phyloP scores from a whole-genome alignment of 2,888 invertebrate species.

The Orgyia antiqua region DNA sequence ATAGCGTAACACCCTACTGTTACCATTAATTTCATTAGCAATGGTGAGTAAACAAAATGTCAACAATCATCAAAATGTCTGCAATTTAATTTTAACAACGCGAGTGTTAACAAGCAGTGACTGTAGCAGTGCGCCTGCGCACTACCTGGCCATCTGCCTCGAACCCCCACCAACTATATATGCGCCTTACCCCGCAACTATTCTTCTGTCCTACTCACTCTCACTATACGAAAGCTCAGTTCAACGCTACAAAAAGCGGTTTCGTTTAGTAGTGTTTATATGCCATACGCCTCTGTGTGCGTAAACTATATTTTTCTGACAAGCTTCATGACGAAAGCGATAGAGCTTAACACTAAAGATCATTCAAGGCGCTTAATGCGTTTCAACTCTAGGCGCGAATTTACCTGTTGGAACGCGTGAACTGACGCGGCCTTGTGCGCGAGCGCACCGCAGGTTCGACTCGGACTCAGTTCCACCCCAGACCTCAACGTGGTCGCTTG shows the following conservation, averaged over 20 bases:
- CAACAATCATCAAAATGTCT: constrained; percentile 50
- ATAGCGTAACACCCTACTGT: too few relatives aligned
- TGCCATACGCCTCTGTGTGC: constrained; percentile 49
- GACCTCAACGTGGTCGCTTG: constrained; percentile 66
- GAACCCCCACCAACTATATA: constrained; percentile 57
- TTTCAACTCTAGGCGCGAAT: constrained; percentile 50
- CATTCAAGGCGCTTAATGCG: constrained; percentile 51
- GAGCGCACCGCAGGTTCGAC: constrained; percentile 75
- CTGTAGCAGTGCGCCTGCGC: constrained; percentile 62
- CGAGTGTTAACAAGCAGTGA: constrained; percentile 71
- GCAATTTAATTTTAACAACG: constrained; percentile 61
- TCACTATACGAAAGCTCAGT: constrained; percentile 53
- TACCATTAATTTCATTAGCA: constrained; percentile 30
- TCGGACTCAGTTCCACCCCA: constrained; percentile 72
- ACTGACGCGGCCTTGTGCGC: constrained; percentile 80
- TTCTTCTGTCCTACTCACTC: constrained; percentile 60
- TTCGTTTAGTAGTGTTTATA: constrained; percentile 55
- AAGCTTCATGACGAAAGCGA: constrained; percentile 49
- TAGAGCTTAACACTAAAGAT: constrained; percentile 48
- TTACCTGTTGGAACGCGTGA: constrained; percentile 81
- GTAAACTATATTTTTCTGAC: constrained; percentile 69
- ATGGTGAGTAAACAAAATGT: constrained; percentile 42
- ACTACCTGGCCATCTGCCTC: constrained; percentile 75
- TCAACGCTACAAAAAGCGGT: constrained; percentile 72
- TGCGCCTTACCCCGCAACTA: constrained; percentile 60